Conservation (phyloP, 1,140 invertebrate species). For the Daktulosphaira vitifoliae region DNA sequence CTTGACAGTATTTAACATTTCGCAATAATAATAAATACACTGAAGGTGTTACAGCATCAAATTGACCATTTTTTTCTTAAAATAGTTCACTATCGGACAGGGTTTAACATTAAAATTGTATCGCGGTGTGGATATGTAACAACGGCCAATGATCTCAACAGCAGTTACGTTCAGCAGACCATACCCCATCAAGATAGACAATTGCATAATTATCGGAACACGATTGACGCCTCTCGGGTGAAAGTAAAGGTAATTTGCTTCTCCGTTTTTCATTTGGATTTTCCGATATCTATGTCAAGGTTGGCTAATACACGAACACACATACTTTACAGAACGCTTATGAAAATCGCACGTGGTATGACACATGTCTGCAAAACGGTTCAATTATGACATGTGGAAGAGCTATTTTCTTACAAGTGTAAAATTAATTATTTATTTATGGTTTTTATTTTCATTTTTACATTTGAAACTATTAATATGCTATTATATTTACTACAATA, state of each 20-base stretch:
- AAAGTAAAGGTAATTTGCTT: slow-evolving; percentile 31
- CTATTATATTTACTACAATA: too few species aligned
- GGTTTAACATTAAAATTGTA: slow-evolving; percentile 27
- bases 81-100: slow-evolving; percentile 14
- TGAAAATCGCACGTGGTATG: too few species aligned
- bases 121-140: slow-evolving; percentile 4
- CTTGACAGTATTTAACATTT: neutral
- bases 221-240: slow-evolving; percentile 29
- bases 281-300: slow-evolving; percentile 24
- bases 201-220: slow-evolving; percentile 1
- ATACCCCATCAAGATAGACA: slow-evolving; percentile 12
- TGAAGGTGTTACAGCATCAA: slow-evolving; percentile 19
- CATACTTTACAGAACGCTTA: too few species aligned
- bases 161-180: slow-evolving; percentile 22
- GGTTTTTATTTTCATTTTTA: too few species aligned
- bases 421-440: too few species aligned
- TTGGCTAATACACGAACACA: neutral
- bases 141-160: slow-evolving; percentile 7
- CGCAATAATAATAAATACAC: neutral
- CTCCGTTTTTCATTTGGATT: slow-evolving; percentile 30
- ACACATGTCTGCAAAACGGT: too few species aligned
- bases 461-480: too few species aligned
- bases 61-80: slow-evolving; percentile 18
- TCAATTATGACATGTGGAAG: too few species aligned
- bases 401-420: too few species aligned